Percentiles rank a stretch among this genome's conserved stretches.
phyloP scores from a whole-genome alignment of 2,888 invertebrate genomes.

The Habroteleia sp. region DNA sequence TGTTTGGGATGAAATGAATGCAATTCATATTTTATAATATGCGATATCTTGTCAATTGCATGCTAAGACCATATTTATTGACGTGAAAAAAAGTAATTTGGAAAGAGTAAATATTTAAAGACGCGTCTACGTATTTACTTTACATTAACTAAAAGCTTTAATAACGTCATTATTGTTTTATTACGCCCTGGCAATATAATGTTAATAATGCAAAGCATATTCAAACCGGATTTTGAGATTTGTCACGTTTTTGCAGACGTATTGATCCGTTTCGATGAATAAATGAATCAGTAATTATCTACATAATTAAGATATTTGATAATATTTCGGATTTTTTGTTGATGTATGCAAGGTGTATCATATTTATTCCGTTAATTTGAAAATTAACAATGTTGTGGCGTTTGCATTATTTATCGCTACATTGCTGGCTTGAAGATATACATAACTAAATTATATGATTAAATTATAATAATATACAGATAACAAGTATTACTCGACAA shows the following conservation, averaged over 20 bases:
- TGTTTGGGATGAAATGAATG: too few species aligned
- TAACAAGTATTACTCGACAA: constrained; percentile 8
- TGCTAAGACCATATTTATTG: too few species aligned
- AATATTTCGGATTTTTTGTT: constrained; percentile 15
- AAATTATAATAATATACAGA: constrained; percentile 22
- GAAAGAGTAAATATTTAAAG: constrained; percentile 20
- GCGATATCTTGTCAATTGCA: too few species aligned
- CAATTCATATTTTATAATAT: too few species aligned
- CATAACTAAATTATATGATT: constrained; percentile 17
- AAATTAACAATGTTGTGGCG: constrained; percentile 9
- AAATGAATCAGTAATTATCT: constrained; percentile 29
- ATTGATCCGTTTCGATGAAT: constrained; percentile 33
- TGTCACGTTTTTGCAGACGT: constrained; percentile 40
- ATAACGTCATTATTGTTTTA: constrained; percentile 30
- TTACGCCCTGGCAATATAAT: constrained; percentile 8
- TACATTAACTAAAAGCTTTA: constrained; percentile 13
- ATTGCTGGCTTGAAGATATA: constrained; percentile 2
- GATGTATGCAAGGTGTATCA: neutral
- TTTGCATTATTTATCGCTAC: constrained; percentile 20
- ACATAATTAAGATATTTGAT: constrained; percentile 24
- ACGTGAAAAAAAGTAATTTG: constrained; percentile 18
- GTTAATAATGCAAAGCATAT: constrained; percentile 30
- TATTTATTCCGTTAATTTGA: constrained; percentile 25
- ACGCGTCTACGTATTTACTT: constrained; percentile 14
- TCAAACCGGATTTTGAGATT: constrained; percentile 35